These are phyloP conservation scores for Brenthis hecate DNA, from an alignment of 2,888 invertebrate genomes.

Conservation along the genomic window DNA sequence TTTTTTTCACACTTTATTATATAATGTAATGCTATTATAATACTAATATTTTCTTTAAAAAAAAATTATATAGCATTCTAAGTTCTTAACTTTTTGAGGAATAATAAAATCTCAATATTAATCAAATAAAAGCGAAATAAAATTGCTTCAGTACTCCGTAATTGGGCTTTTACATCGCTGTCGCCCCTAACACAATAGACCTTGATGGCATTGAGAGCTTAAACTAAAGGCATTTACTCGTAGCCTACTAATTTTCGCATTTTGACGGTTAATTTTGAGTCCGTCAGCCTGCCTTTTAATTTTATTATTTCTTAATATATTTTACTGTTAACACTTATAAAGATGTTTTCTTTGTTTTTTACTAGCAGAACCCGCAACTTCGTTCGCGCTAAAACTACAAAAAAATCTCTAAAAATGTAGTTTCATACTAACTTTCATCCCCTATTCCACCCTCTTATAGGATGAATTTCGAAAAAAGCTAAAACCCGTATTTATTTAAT, in stretches of 20 bases:
- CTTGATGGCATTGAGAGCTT: conserved; percentile 17
- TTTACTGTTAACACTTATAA: not conserved
- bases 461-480: too few relatives aligned
- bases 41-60: too few relatives aligned
- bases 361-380: too few relatives aligned
- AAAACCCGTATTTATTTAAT: too few relatives aligned
- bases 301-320: conserved; percentile 1
- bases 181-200: conserved; percentile 18
- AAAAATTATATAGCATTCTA: too few relatives aligned
- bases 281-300: conserved; percentile 4
- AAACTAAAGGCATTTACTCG: conserved; percentile 15
- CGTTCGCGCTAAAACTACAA: too few relatives aligned
- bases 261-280: conserved; percentile 13
- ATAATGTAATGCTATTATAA: too few relatives aligned
- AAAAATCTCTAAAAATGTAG: too few relatives aligned
- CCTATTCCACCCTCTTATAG: too few relatives aligned
- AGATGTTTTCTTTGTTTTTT: not conserved
- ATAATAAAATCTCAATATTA: not conserved
- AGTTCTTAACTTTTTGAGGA: not conserved
- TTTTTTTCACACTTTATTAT: too few relatives aligned
- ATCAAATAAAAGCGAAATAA: conserved; percentile 12
- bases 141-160: conserved; percentile 8
- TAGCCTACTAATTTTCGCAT: conserved; percentile 14
- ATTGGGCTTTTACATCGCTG: conserved; percentile 12
- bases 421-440: too few relatives aligned